Evolutionary conservation across 1,140 invertebrate genomes (phyloP), one percentile per base, ranked within the genome.

Genomic region (Drosophila trapezifrons): DNA sequence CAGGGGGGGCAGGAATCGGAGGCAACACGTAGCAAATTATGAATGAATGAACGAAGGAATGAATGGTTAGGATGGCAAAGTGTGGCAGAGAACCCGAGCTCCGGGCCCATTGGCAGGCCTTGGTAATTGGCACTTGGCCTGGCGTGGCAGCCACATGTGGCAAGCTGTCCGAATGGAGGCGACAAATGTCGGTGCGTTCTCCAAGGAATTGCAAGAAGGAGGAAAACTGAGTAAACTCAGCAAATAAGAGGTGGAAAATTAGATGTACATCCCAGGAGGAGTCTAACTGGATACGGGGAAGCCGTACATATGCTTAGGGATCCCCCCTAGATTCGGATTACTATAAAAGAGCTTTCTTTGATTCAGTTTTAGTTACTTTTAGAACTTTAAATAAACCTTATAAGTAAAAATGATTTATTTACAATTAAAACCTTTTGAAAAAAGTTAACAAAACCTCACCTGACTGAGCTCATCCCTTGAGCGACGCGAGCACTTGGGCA

Each of bases 381-480:
- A 9, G 27, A 29, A 2, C 27, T 9, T 29, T 1, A 29, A 29
- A 2, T 29, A 29, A 29, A 1, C 3, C 9, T 29, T 8, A 29
- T 29, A 29, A 29, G 8, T 29, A 1, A 2, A 2, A 1, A 29
- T 29, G 9, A 29, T 8, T 29, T 29, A 29, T 29, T 29, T 8
- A 32, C 0, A 10, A 4, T 32, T 32, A 9, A 32, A 10, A 32
- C 29, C 29, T 32, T 3, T 22, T n/a, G n/a, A n/a, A 2, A 29
- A 32, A 32, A 10, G 3, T 32, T 10, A 10, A 32, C 10, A 32
- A 10, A 32, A 32, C 32, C 90, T 82, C 65, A 92, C 91, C 90
- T 92, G 91, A 90, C 91, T 92, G 54, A 92, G 87, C 76, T 92
- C 91, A 90, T 92, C 91, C 56, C 91, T 67, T 13, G 87, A 92